Evolutionary conservation across 2,888 invertebrate genomes (phyloP), one percentile per base, ranked within the genome.

Genomic region (Meandrusa payeni): DNA sequence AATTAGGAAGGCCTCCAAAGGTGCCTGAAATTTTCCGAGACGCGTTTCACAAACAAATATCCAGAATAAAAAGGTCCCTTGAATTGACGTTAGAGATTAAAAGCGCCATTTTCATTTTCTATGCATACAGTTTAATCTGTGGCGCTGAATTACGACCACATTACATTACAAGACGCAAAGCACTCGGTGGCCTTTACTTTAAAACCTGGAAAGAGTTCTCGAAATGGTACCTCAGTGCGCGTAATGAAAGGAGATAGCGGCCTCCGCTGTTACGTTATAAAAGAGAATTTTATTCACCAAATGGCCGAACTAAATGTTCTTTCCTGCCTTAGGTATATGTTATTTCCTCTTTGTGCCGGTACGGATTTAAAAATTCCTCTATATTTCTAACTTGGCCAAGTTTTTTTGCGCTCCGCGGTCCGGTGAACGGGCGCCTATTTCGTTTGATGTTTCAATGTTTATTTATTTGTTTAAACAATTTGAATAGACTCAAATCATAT

Each of bases 241-340:
- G 41, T 49, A 49, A 51, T 48, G 54, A 52, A 51, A 50, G 49
- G 48, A 41, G 48, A 46, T 45, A 48, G 46, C 36, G 26, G 9
- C 37, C 40, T 19, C 28, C 43, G 43, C 46, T 41, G 51, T 47
- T 43, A 38, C 28, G 39, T 45, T 55, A 52, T 54, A 52, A 50
- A 52, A 47, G 48, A 46, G 49, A 53, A 52, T 54, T 57, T 59
- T 56, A 55, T 59, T 55, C 52, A 50, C 47, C 48, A 56, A 58
- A 58, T 55, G 51, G 54, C 47, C 40, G 40, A 34, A 46, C 54
- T 54, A 52, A 58, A 58, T 53, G 52, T 49, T 50, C 47, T 46
- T 41, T 46, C 46, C 49, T 43, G 45, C 51, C 48, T 46, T 52
- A 23, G 20, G 29, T 38, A 41, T 46, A 46, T 48, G 48, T 48